phyloP scores from a whole-genome alignment of 1,140 invertebrate species.

The Platorchestia sp. region DNA sequence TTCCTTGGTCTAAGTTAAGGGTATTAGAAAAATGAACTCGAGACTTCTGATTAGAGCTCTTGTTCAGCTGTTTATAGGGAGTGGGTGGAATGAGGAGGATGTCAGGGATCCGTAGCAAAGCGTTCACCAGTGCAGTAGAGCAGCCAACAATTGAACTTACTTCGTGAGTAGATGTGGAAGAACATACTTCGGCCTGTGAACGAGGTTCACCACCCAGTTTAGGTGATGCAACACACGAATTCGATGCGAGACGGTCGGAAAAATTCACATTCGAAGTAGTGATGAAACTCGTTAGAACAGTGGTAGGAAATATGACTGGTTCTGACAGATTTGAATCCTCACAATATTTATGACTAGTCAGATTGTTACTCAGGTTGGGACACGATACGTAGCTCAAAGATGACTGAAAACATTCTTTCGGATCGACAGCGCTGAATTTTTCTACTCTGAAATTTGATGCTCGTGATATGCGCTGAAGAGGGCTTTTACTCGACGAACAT shows the following conservation, averaged over 20 bases:
- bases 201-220: background rate
- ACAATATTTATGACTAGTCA: background rate
- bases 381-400: background rate
- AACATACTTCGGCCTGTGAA: background rate
- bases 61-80: conserved; percentile 27
- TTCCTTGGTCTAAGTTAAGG: background rate
- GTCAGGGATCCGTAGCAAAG: conserved; percentile 15
- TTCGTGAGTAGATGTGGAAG: background rate
- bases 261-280: background rate
- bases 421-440: background rate
- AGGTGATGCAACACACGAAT: background rate
- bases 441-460: background rate
- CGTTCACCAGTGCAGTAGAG: background rate
- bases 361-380: background rate
- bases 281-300: background rate
- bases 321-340: background rate
- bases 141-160: conserved; percentile 2
- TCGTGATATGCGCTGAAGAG: background rate
- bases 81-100: conserved; percentile 36
- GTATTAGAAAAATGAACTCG: background rate
- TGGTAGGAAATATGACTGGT: background rate
- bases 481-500: background rate
- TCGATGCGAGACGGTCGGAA: background rate
- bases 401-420: no score
- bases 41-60: background rate